Evolutionary conservation across 2,113 vertebrate species (phyloP).

Genomic region (Neopipo cinnamomea): DNA sequence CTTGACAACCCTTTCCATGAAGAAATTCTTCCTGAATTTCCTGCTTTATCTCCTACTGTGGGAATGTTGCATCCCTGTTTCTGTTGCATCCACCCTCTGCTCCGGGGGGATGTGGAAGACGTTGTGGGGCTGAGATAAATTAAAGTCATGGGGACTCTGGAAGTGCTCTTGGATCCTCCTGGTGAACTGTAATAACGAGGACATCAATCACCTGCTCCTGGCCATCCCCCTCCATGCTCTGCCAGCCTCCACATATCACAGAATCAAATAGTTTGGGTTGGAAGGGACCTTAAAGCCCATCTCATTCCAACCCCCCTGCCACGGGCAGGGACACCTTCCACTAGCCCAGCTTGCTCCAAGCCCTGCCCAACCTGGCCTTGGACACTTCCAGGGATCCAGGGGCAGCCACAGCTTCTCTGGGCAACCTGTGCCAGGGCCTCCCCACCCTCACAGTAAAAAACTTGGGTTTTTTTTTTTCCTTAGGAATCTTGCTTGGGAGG

Average conservation of each 20-base stretch:
- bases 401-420: background rate
- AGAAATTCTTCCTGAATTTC: background rate
- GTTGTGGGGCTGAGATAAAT: background rate
- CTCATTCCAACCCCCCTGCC: background rate
- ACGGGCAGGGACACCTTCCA: background rate
- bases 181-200: background rate
- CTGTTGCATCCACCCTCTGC: background rate
- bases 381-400: background rate
- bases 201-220: background rate
- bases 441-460: background rate
- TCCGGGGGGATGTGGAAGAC: background rate
- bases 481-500: background rate
- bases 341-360: background rate
- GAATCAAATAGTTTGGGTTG: background rate
- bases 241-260: background rate
- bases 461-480: background rate
- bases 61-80: background rate
- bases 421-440: background rate
- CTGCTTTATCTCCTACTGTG: accelerated
- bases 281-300: background rate
- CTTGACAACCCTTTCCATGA: background rate
- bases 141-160: background rate
- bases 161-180: background rate
- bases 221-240: background rate
- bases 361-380: background rate